Percentiles rank a stretch among this genome's conserved stretches.
These are phyloP conservation scores for Drosophila ogumai DNA, from an alignment of 1,140 invertebrate genomes.

Conservation along the genomic window DNA sequence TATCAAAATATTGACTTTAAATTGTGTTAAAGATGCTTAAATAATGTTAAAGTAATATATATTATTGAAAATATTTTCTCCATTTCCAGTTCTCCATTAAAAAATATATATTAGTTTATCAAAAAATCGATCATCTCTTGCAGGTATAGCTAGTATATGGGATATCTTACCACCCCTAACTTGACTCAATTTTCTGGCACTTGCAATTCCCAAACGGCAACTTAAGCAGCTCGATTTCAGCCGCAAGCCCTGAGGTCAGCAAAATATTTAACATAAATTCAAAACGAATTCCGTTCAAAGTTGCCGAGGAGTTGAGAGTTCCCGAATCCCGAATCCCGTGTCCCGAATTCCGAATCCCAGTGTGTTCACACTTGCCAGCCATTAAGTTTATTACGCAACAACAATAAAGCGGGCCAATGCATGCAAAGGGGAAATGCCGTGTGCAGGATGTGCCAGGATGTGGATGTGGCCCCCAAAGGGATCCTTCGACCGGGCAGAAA, in stretches of 20 bases:
- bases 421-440: slow-evolving; percentile 56
- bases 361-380: slow-evolving; percentile 78
- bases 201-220: slow-evolving; percentile 59
- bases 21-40: too few relatives aligned
- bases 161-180: background rate
- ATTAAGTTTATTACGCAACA: slow-evolving; percentile 84
- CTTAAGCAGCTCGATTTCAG: slow-evolving; percentile 64
- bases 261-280: slow-evolving; percentile 77
- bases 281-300: slow-evolving; percentile 42
- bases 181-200: slow-evolving; percentile 52
- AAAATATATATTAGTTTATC: too few relatives aligned
- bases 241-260: slow-evolving; percentile 50
- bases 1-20: too few relatives aligned
- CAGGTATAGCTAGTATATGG: too few relatives aligned
- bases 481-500: slow-evolving; percentile 67
- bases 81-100: too few relatives aligned
- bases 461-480: slow-evolving; percentile 68
- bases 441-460: slow-evolving; percentile 53
- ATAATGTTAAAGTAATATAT: too few relatives aligned
- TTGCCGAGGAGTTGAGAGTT: slow-evolving; percentile 9
- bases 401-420: slow-evolving; percentile 75
- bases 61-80: too few relatives aligned
- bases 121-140: background rate
- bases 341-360: slow-evolving; percentile 21
- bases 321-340: slow-evolving; percentile 4